phyloP scores from a whole-genome alignment of 2,797 vertebrate genomes.

The Phaenicophaeus curvirostris region DNA sequence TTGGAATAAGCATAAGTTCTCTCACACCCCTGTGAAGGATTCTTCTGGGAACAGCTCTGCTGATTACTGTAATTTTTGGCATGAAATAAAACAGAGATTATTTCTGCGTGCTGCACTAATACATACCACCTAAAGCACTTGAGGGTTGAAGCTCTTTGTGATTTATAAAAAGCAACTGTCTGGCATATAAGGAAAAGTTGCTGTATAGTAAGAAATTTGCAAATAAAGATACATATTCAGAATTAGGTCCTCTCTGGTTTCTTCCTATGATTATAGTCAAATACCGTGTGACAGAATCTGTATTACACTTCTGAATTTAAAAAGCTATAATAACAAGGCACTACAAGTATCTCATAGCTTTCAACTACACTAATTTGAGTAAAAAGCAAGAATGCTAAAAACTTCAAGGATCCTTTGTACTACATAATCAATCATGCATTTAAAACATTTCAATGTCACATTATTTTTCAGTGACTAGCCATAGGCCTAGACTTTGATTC shows the following conservation, averaged over 20 bases:
- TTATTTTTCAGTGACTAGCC: background rate
- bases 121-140: background rate
- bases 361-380: background rate
- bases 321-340: background rate
- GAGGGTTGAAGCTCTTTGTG: background rate
- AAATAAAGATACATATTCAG: background rate
- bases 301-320: background rate
- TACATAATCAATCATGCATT: background rate
- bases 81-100: background rate
- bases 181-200: background rate
- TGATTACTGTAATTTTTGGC: background rate
- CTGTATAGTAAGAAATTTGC: background rate
- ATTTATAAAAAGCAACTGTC: background rate
- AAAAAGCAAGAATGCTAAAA: background rate
- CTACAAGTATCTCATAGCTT: background rate
- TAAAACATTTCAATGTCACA: background rate
- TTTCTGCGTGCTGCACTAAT: background rate
- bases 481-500: background rate
- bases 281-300: background rate
- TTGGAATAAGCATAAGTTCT: background rate
- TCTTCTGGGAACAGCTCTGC: background rate
- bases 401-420: background rate
- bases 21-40: background rate
- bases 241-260: background rate
- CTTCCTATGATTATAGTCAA: background rate